Evolutionary conservation across 1,140 invertebrate genomes (phyloP), one percentile per base, ranked within the genome.

Genomic region (Argopecten irradians): DNA sequence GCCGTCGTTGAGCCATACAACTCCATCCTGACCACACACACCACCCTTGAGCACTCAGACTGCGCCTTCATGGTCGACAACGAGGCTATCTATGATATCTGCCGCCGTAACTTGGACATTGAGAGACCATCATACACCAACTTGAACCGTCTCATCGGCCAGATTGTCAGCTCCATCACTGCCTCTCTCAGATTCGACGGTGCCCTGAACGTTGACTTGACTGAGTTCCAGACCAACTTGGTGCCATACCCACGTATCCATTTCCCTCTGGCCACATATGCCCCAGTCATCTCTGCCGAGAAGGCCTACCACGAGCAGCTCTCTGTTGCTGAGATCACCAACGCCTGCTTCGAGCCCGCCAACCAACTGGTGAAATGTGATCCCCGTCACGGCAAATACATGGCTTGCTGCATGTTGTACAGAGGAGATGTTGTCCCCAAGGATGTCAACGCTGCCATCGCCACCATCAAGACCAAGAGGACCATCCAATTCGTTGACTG

Each of bases 351-450:
- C 95, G 97, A 98, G 94, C 97, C 97, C 41, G 97, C 97, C 92
- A 98, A 98, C 96, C 98, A 98, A 96, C 98, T 98, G 98, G 98
- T 98, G n/a, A 98, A 98, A 95, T 98, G 98, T 94, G 97, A 98
- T 95, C 98, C 98, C 13, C 96, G 97, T 92, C 97, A 98, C 95
- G 98, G 98, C 90, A 98, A 98, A 94, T 98, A 98, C 96, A 98
- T 93, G 92, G 92, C 93, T 34, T 93, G 92, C 84, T 93, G 92
- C 83, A 91, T 94, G 92, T 89, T 94, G 41, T 94, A 94, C 91
- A 86, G 94, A 55, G 93, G 94, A 86, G 94, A 94, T 84, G 93
- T 94, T 83, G 95, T 96, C 33, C 96, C 98, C 0, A 98, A 98
- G 94, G 98, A 98, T 94, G 97, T 98, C 2, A 98, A 98, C 94